These are phyloP conservation scores for Cecropterus lyciades DNA, from an alignment of 1,140 invertebrate genomes.

Conservation along the genomic window DNA sequence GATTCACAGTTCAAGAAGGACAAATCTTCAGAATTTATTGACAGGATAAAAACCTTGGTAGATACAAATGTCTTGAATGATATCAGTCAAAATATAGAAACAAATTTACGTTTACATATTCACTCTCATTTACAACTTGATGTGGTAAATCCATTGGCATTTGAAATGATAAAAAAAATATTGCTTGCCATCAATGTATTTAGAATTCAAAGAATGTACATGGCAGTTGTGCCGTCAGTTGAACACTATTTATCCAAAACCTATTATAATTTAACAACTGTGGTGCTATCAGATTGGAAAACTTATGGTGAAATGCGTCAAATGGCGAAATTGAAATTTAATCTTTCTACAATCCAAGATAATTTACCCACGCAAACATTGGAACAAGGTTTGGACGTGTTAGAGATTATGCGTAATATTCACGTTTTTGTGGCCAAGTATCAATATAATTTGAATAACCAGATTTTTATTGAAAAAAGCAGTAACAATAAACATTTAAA, in stretches of 20 bases:
- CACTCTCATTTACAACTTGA: slow-evolving; percentile 95
- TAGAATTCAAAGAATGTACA: slow-evolving; percentile 71
- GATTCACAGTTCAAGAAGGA: slow-evolving; percentile 55
- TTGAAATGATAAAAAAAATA: slow-evolving; percentile 80
- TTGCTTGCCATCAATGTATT: slow-evolving; percentile 85
- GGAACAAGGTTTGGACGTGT: slow-evolving; percentile 98
- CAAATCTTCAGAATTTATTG: slow-evolving; percentile 64
- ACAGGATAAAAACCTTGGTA: slow-evolving; percentile 62
- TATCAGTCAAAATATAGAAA: slow-evolving; percentile 95
- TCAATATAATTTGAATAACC: slow-evolving; percentile 98
- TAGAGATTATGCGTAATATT: slow-evolving; percentile 99
- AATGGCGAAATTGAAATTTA: slow-evolving; percentile 94
- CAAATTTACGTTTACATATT: slow-evolving; percentile 94
- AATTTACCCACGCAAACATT: slow-evolving; percentile 98
- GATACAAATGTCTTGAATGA: slow-evolving; percentile 87
- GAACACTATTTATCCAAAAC: slow-evolving; percentile 97
- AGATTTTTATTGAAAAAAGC: slow-evolving; percentile 97
- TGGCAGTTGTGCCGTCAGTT: slow-evolving; percentile 85
- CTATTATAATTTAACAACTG: slow-evolving; percentile 99
- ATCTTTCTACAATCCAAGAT: slow-evolving; percentile 93
- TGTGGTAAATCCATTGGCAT: slow-evolving; percentile 90
- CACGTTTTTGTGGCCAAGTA: slow-evolving; percentile 97
- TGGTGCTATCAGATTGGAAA: slow-evolving; percentile 98
- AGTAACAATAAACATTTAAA: slow-evolving; percentile 98
- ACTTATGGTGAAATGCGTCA: slow-evolving; percentile 98